Percentiles rank a stretch among this genome's conserved stretches.
phyloP scores from a whole-genome alignment of 1,140 invertebrate genomes.

The Drosophila yakuba region DNA sequence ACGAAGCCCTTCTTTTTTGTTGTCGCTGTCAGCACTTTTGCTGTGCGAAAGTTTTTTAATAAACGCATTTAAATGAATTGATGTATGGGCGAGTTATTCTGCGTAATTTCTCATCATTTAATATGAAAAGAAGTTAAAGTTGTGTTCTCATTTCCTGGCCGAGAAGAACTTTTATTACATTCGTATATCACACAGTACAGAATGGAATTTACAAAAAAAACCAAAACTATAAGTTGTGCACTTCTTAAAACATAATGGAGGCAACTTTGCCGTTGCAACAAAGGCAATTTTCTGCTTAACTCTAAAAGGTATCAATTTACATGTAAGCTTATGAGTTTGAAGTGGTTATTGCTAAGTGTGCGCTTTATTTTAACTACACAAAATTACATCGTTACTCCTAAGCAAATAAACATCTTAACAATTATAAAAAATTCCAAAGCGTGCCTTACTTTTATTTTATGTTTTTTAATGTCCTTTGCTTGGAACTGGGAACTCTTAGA shows the following conservation, averaged over 20 bases:
- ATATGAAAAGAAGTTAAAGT: conserved; percentile 66
- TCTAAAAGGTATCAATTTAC: conserved; percentile 30
- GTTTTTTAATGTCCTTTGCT: neutral
- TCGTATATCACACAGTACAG: conserved; percentile 59
- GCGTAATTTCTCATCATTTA: conserved; percentile 55
- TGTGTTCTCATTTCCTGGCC: conserved; percentile 38
- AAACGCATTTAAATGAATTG: conserved; percentile 80
- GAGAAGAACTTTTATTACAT: conserved; percentile 70
- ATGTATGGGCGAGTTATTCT: conserved; percentile 47
- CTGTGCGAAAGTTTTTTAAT: conserved; percentile 74
- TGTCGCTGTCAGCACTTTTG: conserved; percentile 61
- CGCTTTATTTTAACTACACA: conserved; percentile 1
- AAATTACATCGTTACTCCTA: conserved; percentile 1
- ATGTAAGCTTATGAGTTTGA: conserved; percentile 20
- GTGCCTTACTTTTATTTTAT: neutral
- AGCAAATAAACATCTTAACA: neutral
- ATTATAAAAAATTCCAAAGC: neutral
- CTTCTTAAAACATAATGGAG: conserved; percentile 48
- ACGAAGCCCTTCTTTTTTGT: conserved; percentile 12
- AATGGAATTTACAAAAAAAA: conserved; percentile 33
- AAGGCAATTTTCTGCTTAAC: conserved; percentile 31
- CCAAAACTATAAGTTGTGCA: conserved; percentile 35
- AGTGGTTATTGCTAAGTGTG: neutral
- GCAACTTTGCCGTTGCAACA: conserved; percentile 26
- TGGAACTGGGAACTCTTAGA: neutral